Evolutionary conservation across 2,797 vertebrate species (phyloP), one percentile per base, ranked within the genome.

Genomic region (Paedocypris micromegethes): DNA sequence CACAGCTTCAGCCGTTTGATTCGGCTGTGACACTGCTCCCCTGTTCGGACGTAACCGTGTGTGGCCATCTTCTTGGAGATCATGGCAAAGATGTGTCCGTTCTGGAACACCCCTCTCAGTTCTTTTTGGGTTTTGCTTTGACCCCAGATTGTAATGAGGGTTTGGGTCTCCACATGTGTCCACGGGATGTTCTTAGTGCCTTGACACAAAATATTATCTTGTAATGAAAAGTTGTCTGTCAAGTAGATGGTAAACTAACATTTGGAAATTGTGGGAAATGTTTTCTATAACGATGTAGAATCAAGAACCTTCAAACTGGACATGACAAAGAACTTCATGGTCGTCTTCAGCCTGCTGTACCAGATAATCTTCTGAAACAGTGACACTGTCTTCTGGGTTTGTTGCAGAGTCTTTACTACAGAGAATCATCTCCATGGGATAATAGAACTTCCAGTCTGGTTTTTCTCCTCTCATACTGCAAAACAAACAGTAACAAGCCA

Each of bases 11-110:
- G 75, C 64, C 87, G 76, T 47, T 90, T 90, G 56, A 90, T 72
- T 38, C 88, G 75, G 0, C 84, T 86, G 54, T 90, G 87, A 77
- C 88, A 90, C 75, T 90, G 88, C 61, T 90, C 88, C 0, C 86
- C 82, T 0, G 86, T 88, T 5, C 88, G 74, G 55, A 83, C 77
- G 72, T 86, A 89, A 39, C 87, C 86, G 46, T 82, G 80, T 1
- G 73, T 4, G 0, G 78, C 65, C 85, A 90, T 83, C 57, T 85
- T 86, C 57, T 72, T 84, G 66, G 88, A 88, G 53, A 90, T 83
- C 72, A 72, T 65, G 63, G 86, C 78, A 55, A 87, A 90, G 8
- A 86, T 71, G 72, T 86, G 82, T 9, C 83, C 85, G 0, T 73
- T 86, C 53, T 84, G 76, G 70, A 86, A 82, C n/a, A 75, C 71